These are phyloP conservation scores for Cenopis cana DNA, from an alignment of 2,888 invertebrate genomes.

Conservation along the genomic window DNA sequence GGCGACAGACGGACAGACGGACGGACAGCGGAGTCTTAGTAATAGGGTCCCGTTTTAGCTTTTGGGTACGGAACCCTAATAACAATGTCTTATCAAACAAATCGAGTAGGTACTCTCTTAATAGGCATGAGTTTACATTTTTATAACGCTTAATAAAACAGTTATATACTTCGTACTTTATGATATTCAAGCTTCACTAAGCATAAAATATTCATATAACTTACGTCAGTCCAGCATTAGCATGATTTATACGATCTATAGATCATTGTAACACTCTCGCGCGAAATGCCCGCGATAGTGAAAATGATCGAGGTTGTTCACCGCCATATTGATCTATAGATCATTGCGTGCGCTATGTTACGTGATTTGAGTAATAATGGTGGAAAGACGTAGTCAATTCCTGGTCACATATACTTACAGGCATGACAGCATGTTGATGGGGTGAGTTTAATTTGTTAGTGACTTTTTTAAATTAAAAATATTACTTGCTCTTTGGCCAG, in stretches of 20 bases:
- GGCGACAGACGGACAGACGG: no score
- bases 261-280: slow-evolving; percentile 30
- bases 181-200: slow-evolving; percentile 10
- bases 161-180: neutral
- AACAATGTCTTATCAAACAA: neutral
- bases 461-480: no score
- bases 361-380: slow-evolving; percentile 30
- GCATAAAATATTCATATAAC: slow-evolving; percentile 15
- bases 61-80: no score
- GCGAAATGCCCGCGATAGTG: slow-evolving; percentile 51
- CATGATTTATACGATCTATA: slow-evolving; percentile 37
- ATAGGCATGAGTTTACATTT: neutral
- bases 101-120: neutral
- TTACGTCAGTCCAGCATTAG: slow-evolving; percentile 8
- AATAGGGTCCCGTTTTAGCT: no score
- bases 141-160: neutral
- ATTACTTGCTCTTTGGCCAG: no score
- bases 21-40: no score
- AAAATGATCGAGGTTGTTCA: slow-evolving; percentile 56
- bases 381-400: slow-evolving; percentile 18
- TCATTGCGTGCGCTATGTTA: slow-evolving; percentile 46
- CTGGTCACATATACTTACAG: slow-evolving; percentile 3
- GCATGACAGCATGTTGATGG: neutral
- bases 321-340: slow-evolving; percentile 53
- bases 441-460: no score